phyloP scores from a whole-genome alignment of 2,797 vertebrate species.

The Nasua narica region DNA sequence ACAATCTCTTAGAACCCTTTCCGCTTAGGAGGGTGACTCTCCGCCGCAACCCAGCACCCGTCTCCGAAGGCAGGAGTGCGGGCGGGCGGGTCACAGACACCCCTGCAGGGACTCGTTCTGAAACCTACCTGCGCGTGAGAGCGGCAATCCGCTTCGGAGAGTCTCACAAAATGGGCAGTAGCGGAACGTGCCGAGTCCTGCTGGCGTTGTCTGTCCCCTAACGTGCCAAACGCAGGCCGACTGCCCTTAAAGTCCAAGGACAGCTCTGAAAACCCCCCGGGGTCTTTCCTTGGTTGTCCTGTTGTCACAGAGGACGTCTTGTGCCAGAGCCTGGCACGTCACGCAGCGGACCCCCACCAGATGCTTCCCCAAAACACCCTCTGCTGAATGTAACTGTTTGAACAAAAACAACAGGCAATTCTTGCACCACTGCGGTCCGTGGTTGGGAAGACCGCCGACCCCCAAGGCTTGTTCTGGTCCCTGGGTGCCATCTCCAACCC shows the following conservation, averaged over 20 bases:
- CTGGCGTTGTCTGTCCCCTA: rapidly evolving
- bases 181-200: rapidly evolving
- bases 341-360: background rate
- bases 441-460: background rate
- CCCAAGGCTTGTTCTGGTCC: background rate
- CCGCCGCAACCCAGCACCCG: background rate
- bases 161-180: background rate
- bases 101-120: background rate
- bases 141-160: background rate
- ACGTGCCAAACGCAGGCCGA: rapidly evolving
- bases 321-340: rapidly evolving
- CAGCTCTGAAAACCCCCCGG: background rate
- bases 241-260: background rate
- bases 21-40: no score
- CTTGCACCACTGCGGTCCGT: rapidly evolving
- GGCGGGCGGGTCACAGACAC: no score
- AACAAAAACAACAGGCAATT: background rate
- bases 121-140: background rate
- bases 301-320: background rate
- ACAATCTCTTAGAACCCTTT: background rate
- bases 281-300: background rate
- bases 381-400: background rate
- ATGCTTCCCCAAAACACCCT: background rate
- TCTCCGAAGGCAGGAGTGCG: background rate
- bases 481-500: background rate